These are phyloP conservation scores for Hippopotamus amphibius DNA, from an alignment of 2,113 vertebrate genomes.

Conservation along the genomic window DNA sequence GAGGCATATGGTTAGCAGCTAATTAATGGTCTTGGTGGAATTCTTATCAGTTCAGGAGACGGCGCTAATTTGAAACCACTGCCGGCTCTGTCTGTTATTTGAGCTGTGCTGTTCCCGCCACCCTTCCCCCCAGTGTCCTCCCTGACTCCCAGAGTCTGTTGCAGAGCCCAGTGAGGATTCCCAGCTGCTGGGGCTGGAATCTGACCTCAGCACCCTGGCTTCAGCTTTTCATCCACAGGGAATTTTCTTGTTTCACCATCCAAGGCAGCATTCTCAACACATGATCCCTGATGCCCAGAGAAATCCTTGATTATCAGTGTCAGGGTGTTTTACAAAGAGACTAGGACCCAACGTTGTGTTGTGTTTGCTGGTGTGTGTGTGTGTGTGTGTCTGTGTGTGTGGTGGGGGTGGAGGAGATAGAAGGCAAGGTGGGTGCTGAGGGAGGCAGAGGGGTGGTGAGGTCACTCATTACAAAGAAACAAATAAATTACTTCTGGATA, in stretches of 20 bases:
- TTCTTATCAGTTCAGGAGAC: conserved; percentile 6
- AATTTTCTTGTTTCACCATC: conserved; percentile 26
- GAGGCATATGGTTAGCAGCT: conserved; percentile 53
- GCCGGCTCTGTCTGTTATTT: background rate
- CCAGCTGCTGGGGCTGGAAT: background rate
- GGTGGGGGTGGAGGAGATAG: background rate
- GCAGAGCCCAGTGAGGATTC: background rate
- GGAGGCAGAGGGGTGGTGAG: background rate
- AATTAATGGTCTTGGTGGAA: conserved; percentile 38
- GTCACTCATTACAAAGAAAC: background rate
- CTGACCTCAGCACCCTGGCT: background rate
- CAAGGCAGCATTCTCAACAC: background rate
- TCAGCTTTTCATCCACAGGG: background rate
- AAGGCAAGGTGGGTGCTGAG: background rate
- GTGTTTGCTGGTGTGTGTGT: background rate
- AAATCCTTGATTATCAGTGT: background rate
- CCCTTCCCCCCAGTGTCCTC: background rate
- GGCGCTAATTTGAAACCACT: background rate
- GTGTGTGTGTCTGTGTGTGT: background rate
- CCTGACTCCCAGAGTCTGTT: background rate
- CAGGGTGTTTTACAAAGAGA: background rate
- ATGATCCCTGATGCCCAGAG: background rate
- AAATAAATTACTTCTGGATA: background rate
- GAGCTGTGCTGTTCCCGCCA: background rate
- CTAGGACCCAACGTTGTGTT: background rate